phyloP scores from a whole-genome alignment of 2,113 vertebrate species.

The Sula dactylatra region DNA sequence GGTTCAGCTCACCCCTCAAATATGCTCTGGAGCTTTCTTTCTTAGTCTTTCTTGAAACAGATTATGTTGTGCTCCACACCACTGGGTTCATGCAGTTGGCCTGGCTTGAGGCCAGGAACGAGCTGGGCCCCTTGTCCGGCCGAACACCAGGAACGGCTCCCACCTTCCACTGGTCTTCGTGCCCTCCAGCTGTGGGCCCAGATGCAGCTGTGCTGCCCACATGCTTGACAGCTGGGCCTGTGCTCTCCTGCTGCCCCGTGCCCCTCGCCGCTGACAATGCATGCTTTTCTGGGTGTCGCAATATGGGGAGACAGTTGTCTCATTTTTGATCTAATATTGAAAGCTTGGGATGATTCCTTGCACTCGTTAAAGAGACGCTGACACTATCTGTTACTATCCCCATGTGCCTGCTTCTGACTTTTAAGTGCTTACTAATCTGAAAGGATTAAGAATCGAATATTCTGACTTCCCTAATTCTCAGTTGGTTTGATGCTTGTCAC shows the following conservation, averaged over 20 bases:
- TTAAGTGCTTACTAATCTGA: not conserved
- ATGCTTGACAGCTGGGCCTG: not conserved
- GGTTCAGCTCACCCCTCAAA: constrained; percentile 8
- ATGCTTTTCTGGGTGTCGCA: rapidly evolving
- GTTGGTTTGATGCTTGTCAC: not conserved
- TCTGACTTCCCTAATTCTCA: not conserved
- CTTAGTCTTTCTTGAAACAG: constrained; percentile 1
- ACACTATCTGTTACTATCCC: not conserved
- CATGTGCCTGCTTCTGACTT: not conserved
- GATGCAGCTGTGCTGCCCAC: not conserved
- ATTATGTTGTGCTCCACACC: not conserved
- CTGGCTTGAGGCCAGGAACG: not conserved
- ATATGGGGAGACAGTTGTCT: not conserved
- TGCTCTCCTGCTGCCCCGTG: not conserved
- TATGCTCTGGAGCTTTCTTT: constrained; percentile 40
- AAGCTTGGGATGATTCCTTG: not conserved
- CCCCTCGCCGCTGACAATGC: not conserved
- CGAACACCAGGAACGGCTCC: not conserved
- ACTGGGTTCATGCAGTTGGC: not conserved
- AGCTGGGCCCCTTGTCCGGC: constrained; percentile 4
- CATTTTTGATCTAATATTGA: not conserved
- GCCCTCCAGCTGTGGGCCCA: constrained; percentile 7
- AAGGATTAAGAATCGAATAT: constrained; percentile 14
- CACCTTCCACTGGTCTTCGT: not conserved
- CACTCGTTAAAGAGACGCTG: not conserved